phyloP scores from a whole-genome alignment of 2,113 vertebrate species.

The Meleagris gallopavo region DNA sequence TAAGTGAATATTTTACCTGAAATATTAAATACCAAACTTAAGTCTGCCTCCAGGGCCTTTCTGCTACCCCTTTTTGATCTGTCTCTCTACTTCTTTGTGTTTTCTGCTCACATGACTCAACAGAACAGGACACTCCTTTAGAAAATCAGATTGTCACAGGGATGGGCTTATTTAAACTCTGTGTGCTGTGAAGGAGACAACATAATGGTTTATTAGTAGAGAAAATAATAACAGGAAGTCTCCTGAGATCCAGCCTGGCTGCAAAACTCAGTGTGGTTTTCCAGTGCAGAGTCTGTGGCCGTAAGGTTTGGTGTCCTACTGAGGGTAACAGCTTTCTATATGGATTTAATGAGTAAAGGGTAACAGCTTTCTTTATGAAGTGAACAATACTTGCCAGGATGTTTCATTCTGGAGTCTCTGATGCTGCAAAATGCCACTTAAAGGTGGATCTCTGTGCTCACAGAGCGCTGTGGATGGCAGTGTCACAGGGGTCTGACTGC shows the following conservation, averaged over 20 bases:
- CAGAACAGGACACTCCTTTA: constrained; percentile 66
- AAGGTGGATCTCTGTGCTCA: neutral
- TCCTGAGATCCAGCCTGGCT: constrained; percentile 45
- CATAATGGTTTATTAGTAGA: constrained; percentile 49
- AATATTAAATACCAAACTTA: constrained; percentile 61
- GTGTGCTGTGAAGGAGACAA: constrained; percentile 26
- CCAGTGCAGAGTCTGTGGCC: neutral
- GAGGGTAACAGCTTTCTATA: neutral
- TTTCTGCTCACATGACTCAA: constrained; percentile 54
- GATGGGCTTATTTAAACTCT: constrained; percentile 53
- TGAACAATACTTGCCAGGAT: neutral
- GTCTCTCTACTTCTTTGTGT: constrained; percentile 13
- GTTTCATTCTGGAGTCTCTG: neutral
- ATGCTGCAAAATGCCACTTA: neutral
- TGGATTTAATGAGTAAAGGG: neutral
- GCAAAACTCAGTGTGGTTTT: constrained; percentile 5
- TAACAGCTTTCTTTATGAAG: neutral
- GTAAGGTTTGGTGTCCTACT: neutral
- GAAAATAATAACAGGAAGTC: constrained; percentile 51
- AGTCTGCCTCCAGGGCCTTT: constrained; percentile 60
- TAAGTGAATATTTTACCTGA: constrained; percentile 67
- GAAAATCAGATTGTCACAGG: constrained; percentile 45
- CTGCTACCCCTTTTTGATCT: constrained; percentile 40
- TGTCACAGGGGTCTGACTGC: constrained; percentile 35
- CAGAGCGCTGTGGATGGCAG: neutral